Conservation (phyloP, 35 echinoderm and acorn worm species). For the Patiria miniata region DNA sequence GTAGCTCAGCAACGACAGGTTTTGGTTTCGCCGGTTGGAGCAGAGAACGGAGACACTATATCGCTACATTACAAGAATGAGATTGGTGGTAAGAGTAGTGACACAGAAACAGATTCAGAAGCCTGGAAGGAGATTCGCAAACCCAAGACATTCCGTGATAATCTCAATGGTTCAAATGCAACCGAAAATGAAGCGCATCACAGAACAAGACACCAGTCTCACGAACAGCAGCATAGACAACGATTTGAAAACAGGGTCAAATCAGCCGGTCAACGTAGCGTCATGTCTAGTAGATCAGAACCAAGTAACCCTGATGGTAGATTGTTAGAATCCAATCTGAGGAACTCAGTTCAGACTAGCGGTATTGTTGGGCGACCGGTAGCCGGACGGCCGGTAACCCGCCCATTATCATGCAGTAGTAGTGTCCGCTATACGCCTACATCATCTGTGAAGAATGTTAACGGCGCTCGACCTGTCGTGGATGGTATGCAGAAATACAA, state of each 20-base stretch:
- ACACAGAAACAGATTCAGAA: conserved; percentile 13
- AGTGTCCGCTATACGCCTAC: not conserved
- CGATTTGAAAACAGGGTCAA: not conserved
- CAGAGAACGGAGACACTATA: not conserved
- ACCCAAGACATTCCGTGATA: not conserved
- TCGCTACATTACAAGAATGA: not conserved
- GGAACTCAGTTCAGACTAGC: not conserved
- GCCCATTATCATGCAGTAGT: not conserved
- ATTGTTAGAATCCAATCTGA: not conserved
- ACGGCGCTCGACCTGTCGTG: not conserved
- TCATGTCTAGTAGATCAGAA: not conserved
- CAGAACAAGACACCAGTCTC: not conserved
- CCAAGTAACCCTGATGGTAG: not conserved
- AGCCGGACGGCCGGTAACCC: not conserved
- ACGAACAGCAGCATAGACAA: not conserved
- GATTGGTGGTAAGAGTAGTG: not conserved
- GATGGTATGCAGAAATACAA: conserved; percentile 40
- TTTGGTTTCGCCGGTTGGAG: not conserved
- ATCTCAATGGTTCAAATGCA: not conserved
- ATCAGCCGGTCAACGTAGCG: conserved; percentile 5
- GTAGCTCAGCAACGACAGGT: not conserved
- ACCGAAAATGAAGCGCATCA: not conserved
- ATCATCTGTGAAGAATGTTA: not conserved
- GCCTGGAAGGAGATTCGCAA: conserved; percentile 9
- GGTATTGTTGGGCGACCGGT: not conserved